phyloP scores from a whole-genome alignment of 2,113 vertebrate genomes.

The Xiphorhynchus elegans region DNA sequence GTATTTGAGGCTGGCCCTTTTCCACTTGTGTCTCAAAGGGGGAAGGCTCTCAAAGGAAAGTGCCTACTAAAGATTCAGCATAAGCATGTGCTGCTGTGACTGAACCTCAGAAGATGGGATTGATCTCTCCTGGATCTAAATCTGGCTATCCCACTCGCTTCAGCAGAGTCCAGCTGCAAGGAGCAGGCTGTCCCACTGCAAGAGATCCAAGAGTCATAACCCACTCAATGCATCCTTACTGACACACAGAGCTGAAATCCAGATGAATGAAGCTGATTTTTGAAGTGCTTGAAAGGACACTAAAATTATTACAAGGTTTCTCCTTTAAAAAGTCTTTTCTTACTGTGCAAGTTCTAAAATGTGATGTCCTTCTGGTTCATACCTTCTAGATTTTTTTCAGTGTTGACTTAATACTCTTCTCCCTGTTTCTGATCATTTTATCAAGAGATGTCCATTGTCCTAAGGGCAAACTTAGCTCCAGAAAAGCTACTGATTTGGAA shows the following conservation, averaged over 20 bases:
- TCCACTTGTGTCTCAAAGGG: not conserved
- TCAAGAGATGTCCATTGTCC: not conserved
- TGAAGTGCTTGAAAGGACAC: constrained; percentile 6
- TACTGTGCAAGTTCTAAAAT: not conserved
- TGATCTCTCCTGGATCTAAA: not conserved
- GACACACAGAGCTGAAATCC: not conserved
- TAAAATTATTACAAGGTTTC: constrained; percentile 3
- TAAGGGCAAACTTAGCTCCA: not conserved
- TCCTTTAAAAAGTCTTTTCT: not conserved
- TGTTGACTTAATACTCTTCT: not conserved
- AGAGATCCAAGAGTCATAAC: constrained; percentile 1
- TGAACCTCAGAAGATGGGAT: not conserved
- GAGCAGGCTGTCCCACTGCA: not conserved
- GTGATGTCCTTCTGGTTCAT: not conserved
- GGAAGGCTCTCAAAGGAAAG: constrained; percentile 21
- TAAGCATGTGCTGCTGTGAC: not conserved
- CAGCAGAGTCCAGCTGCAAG: constrained; percentile 28
- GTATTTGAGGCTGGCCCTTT: not conserved
- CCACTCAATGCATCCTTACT: not conserved
- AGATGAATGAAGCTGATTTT: not conserved
- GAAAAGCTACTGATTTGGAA: not conserved
- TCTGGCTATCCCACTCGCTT: not conserved
- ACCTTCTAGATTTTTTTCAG: not conserved
- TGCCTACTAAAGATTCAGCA: constrained; percentile 44
- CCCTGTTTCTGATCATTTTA: not conserved